phyloP scores from a whole-genome alignment of 2,888 invertebrate species.

The Zootermopsis nevadensis region DNA sequence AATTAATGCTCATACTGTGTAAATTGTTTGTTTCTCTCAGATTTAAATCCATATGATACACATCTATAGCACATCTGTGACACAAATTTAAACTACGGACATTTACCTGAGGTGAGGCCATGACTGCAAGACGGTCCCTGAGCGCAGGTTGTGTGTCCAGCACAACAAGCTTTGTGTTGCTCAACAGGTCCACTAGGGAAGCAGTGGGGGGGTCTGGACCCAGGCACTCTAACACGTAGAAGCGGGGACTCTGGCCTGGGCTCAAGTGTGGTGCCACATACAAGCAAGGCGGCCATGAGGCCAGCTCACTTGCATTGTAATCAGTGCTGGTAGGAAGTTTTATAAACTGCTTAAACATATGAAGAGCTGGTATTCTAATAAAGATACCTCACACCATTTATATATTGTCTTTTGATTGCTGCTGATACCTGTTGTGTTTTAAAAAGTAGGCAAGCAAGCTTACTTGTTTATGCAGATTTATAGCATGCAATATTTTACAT shows the following conservation, averaged over 20 bases:
- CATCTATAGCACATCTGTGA: no score
- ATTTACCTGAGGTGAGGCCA: constrained; percentile 79
- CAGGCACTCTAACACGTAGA: constrained; percentile 80
- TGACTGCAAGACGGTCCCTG: constrained; percentile 70
- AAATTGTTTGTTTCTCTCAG: no score
- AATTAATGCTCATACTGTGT: no score
- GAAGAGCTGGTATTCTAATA: constrained; percentile 1
- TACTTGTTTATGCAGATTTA: background rate
- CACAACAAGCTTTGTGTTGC: constrained; percentile 71
- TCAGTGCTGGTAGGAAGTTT: constrained; percentile 24
- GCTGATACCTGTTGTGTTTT: background rate
- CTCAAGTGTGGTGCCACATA: constrained; percentile 54
- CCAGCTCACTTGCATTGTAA: constrained; percentile 41
- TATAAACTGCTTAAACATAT: constrained; percentile 17
- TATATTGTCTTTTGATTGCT: background rate
- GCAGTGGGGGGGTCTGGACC: constrained; percentile 79
- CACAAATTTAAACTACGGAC: no score
- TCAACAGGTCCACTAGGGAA: constrained; percentile 71
- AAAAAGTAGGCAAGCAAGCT: background rate
- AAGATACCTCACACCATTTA: background rate
- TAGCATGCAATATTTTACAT: no score
- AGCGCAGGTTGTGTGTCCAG: constrained; percentile 78
- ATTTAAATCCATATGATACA: no score
- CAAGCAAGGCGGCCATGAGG: constrained; percentile 41
- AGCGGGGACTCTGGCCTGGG: constrained; percentile 60